Evolutionary conservation across 23 tunicate species (phyloP).

Genomic region (Halocynthia aurantium): DNA sequence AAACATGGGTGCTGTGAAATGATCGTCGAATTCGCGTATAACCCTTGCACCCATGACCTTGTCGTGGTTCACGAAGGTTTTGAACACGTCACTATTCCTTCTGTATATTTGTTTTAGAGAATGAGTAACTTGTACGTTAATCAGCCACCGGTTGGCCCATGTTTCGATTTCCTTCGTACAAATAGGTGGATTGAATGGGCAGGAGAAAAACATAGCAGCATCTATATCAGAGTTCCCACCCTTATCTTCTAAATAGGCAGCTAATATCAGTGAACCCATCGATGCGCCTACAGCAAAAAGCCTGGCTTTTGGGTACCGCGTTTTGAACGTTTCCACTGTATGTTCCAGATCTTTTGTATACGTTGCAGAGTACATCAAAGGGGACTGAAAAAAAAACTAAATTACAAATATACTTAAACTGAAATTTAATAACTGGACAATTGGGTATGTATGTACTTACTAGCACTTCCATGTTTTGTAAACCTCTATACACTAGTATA

Average conservation of each 20-base stretch:
- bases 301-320: background rate
- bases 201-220: conserved; percentile 8
- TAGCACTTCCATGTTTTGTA: conserved; percentile 5
- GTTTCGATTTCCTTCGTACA: conserved; percentile 3
- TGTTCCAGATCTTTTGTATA: background rate
- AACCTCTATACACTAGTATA: conserved; percentile 21
- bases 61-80: conserved; percentile 52
- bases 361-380: conserved; percentile 1
- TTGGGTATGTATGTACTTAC: background rate
- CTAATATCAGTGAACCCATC: background rate
- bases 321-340: background rate
- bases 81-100: conserved; percentile 1
- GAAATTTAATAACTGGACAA: background rate
- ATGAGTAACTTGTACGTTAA: background rate
- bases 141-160: background rate
- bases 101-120: background rate
- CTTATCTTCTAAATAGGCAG: background rate
- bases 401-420: background rate
- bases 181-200: conserved; percentile 9
- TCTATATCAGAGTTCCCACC: background rate
- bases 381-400: background rate
- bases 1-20: conserved; percentile 54
- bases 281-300: conserved; percentile 9
- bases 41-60: conserved; percentile 38
- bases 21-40: conserved; percentile 48